A percentile compares a stretch with the other conserved stretches of the same genome.
These are phyloP conservation scores for Euura lappo DNA, from an alignment of 1,140 invertebrate genomes.

Conservation along the genomic window DNA sequence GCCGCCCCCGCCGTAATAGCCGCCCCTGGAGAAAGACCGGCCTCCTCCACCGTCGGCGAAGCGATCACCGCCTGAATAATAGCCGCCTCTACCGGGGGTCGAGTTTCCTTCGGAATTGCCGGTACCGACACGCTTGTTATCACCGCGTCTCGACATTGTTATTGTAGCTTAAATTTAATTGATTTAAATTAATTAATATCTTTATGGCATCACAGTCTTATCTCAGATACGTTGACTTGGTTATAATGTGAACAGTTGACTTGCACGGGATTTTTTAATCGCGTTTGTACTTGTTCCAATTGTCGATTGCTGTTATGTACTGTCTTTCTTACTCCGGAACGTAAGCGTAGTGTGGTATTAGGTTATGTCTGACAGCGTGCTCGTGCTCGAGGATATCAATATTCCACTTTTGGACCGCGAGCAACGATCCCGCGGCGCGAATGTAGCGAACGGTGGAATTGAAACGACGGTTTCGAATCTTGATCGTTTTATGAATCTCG, in stretches of 20 bases:
- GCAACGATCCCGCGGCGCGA: too few relatives aligned
- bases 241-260: neutral
- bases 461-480: too few relatives aligned
- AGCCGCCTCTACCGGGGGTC: neutral
- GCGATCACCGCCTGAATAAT: neutral
- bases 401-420: too few relatives aligned
- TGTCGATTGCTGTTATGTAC: neutral
- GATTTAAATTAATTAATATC: neutral
- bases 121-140: constrained; percentile 9
- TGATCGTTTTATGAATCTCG: too few relatives aligned
- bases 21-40: neutral
- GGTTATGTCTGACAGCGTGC: too few relatives aligned
- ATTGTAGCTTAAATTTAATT: neutral
- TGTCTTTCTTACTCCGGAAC: too few relatives aligned
- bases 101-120: neutral
- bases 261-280: too few relatives aligned
- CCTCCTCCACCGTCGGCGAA: constrained; percentile 1
- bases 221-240: neutral
- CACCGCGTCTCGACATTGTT: constrained; percentile 23
- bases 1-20: constrained; percentile 6
- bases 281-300: neutral
- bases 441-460: too few relatives aligned
- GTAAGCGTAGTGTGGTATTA: too few relatives aligned
- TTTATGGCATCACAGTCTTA: neutral
- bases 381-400: too few relatives aligned